A percentile compares a stretch with the other conserved stretches of the same genome.
Conservation (phyloP, 2,888 invertebrate genomes). For the Microctonus aethiopoides region DNA sequence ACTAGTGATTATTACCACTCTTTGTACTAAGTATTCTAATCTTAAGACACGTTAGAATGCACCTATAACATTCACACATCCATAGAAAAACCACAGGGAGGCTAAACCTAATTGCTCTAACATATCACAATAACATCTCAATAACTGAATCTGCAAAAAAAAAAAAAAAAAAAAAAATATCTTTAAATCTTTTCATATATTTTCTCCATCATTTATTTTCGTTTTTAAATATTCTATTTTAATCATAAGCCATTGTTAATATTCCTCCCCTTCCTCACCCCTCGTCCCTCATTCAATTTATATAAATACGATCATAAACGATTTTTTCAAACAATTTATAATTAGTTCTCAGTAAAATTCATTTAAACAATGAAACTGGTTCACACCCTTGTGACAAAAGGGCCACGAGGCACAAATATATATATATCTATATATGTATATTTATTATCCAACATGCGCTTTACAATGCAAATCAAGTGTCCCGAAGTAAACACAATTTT, state of each 20-base stretch:
- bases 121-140: neutral
- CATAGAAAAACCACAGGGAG: neutral
- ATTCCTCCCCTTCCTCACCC: too few species aligned
- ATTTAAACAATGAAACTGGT: slow-evolving; percentile 17
- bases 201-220: neutral
- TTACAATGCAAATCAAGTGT: slow-evolving; percentile 54
- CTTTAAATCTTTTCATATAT: neutral
- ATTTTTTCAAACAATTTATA: neutral
- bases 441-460: slow-evolving; percentile 43
- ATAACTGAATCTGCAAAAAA: neutral
- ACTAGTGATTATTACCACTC: neutral
- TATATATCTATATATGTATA: too few species aligned
- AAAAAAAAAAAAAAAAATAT: neutral
- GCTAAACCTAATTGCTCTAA: neutral
- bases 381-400: slow-evolving; percentile 28
- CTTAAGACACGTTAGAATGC: slow-evolving; percentile 32
- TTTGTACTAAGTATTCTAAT: slow-evolving; percentile 40
- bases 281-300: too few species aligned
- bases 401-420: slow-evolving; percentile 32
- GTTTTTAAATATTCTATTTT: neutral
- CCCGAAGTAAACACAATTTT: neutral
- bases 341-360: neutral
- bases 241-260: neutral
- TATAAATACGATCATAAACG: too few species aligned
- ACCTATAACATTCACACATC: neutral